Percentiles rank a stretch among this genome's conserved stretches.
Conservation (phyloP, 2,113 vertebrate species). For the Capreolus pygargus region DNA sequence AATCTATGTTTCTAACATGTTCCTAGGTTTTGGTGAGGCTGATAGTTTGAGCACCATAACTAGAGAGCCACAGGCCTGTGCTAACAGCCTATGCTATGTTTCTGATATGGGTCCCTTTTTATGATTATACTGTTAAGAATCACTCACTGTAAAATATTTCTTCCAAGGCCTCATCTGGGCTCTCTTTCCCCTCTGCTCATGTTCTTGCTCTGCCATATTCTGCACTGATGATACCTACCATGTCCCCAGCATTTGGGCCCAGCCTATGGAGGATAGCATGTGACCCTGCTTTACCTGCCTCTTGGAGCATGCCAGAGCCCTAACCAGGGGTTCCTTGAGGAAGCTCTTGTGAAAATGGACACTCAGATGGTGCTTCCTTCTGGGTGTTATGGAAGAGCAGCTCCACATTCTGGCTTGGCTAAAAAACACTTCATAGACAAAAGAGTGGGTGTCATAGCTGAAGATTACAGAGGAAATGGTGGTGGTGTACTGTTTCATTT, state of each 20-base stretch:
- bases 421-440: not conserved
- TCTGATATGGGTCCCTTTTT: not conserved
- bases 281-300: not conserved
- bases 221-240: not conserved
- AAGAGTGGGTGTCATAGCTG: constrained; percentile 92
- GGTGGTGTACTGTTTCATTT: constrained; percentile 95
- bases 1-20: not conserved
- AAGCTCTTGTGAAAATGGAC: not conserved
- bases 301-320: not conserved
- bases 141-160: not conserved
- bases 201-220: not conserved
- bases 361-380: not conserved
- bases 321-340: not conserved
- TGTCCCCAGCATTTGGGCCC: not conserved
- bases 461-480: constrained; percentile 94
- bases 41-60: not conserved
- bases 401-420: not conserved
- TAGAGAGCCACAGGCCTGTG: not conserved
- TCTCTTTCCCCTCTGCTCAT: not conserved
- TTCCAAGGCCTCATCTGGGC: not conserved
- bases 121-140: not conserved
- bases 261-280: not conserved
- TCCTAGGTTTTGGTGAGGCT: not conserved
- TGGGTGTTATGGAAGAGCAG: not conserved
- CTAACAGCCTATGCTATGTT: not conserved